phyloP scores from a whole-genome alignment of 2,113 vertebrate genomes.

The Centropus bengalensis region DNA sequence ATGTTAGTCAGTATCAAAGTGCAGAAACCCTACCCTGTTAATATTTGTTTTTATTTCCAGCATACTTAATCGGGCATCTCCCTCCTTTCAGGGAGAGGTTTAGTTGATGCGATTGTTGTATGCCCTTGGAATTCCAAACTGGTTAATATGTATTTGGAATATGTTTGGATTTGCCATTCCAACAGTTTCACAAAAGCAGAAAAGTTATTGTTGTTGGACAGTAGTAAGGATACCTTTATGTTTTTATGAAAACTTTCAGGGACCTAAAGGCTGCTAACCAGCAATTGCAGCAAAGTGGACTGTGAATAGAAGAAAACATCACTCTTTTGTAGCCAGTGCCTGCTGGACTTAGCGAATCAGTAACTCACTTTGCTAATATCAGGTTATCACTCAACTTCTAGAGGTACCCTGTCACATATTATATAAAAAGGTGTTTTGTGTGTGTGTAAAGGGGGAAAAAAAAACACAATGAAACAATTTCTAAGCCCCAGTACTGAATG shows the following conservation, averaged over 20 bases:
- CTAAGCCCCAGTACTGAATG: background rate
- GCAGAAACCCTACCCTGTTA: background rate
- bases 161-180: slow-evolving; percentile 28
- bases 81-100: background rate
- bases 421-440: background rate
- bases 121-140: background rate
- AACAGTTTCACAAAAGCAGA: slow-evolving; percentile 12
- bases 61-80: background rate
- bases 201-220: slow-evolving; percentile 19
- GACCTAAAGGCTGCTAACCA: background rate
- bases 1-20: background rate
- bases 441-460: background rate
- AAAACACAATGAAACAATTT: background rate
- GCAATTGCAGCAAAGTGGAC: background rate
- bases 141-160: slow-evolving; percentile 8
- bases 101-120: background rate
- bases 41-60: slow-evolving; percentile 1
- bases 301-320: background rate
- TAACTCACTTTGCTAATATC: background rate
- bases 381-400: background rate
- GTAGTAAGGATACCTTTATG: background rate
- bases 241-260: background rate
- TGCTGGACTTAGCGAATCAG: background rate
- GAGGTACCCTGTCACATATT: background rate
- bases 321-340: background rate